Conservation (phyloP, 2,797 vertebrate species). For the Lacerta agilis region DNA sequence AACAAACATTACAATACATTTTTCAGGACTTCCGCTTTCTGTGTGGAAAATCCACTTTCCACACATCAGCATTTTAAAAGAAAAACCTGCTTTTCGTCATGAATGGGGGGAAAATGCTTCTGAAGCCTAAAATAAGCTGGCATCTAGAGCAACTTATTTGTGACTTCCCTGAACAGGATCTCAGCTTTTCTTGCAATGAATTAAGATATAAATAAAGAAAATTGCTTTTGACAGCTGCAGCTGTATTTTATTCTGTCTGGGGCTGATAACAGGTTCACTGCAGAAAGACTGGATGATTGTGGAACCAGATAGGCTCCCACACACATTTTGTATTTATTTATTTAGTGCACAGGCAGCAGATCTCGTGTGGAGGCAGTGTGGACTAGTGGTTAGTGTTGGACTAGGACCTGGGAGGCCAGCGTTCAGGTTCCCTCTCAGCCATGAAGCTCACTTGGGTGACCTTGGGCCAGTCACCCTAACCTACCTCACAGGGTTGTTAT, state of each 20-base stretch:
- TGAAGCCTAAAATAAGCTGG: constrained; percentile 15
- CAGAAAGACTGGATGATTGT: constrained; percentile 33
- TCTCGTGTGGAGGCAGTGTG: not conserved
- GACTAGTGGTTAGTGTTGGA: too few species aligned
- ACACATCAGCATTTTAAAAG: not conserved
- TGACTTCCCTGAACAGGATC: not conserved
- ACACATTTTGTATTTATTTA: constrained; percentile 1
- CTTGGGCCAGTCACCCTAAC: too few species aligned
- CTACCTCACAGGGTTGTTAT: too few species aligned
- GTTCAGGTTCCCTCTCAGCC: too few species aligned
- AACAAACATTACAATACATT: not conserved
- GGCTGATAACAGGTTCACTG: constrained; percentile 31
- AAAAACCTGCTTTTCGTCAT: not conserved
- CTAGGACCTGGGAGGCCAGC: too few species aligned
- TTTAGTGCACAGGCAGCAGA: not conserved
- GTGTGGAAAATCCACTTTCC: not conserved
- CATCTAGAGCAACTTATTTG: not conserved
- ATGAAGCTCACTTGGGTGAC: too few species aligned
- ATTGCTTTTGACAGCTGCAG: constrained; percentile 40
- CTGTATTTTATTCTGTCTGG: constrained; percentile 25
- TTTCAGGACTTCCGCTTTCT: not conserved
- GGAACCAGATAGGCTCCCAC: constrained; percentile 16
- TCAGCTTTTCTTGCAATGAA: not conserved
- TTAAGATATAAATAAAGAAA: constrained; percentile 23
- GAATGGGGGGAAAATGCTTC: not conserved